Conservation (phyloP, 2,888 invertebrate species). For the Bombylius major region DNA sequence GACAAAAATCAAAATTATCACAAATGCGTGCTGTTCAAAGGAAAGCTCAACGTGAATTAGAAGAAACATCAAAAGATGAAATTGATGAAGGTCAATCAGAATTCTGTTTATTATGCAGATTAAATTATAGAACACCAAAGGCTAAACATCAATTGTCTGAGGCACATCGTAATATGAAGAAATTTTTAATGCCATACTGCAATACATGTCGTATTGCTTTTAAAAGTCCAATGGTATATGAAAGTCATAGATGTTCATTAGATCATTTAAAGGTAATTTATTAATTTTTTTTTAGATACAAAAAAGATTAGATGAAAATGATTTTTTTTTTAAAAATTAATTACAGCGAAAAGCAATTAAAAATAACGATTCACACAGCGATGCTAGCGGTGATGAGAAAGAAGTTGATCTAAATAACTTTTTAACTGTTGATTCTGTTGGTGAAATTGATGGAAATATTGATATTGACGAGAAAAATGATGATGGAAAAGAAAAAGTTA, state of each 20-base stretch:
- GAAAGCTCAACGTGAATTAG: slow-evolving; percentile 64
- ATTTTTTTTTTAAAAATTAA: slow-evolving; percentile 6
- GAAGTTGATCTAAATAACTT: slow-evolving; percentile 72
- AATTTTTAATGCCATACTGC: slow-evolving; percentile 72
- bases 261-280: slow-evolving; percentile 61
- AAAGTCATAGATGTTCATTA: slow-evolving; percentile 68
- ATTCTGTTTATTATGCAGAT: slow-evolving; percentile 61
- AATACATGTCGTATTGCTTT: slow-evolving; percentile 64
- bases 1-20: slow-evolving; percentile 58
- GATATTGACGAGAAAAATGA: slow-evolving; percentile 44
- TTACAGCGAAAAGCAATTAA: slow-evolving; percentile 44
- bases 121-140: slow-evolving; percentile 63
- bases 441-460: slow-evolving; percentile 61
- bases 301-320: not conserved
- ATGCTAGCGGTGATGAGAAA: slow-evolving; percentile 54
- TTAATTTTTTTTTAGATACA: not conserved
- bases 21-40: slow-evolving; percentile 71
- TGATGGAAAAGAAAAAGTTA: slow-evolving; percentile 52
- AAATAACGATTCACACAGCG: slow-evolving; percentile 41
- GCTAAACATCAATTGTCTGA: slow-evolving; percentile 67
- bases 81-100: slow-evolving; percentile 47
- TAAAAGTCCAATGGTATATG: slow-evolving; percentile 74
- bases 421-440: slow-evolving; percentile 79
- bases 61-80: slow-evolving; percentile 52
- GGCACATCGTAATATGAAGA: slow-evolving; percentile 71